Conservation (phyloP, 2,113 vertebrate genomes). For the Saimiri boliviensis region DNA sequence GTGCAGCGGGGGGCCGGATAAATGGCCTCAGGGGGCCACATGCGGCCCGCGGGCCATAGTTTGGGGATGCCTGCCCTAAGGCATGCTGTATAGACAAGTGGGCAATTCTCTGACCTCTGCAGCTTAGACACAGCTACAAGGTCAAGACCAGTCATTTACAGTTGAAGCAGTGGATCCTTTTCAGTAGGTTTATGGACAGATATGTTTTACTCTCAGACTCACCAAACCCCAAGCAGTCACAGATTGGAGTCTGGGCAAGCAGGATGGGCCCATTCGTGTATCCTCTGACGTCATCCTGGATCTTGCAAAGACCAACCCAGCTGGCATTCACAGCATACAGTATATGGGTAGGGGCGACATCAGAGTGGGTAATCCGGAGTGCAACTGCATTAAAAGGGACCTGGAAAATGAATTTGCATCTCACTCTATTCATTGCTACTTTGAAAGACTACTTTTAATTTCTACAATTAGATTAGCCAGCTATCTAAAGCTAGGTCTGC, state of each 20-base stretch:
- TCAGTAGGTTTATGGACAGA: not conserved
- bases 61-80: too few species aligned
- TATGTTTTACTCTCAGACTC: conserved; percentile 57
- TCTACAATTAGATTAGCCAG: not conserved
- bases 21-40: too few species aligned
- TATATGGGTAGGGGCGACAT: conserved; percentile 91
- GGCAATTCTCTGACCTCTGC: not conserved
- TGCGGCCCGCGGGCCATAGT: too few species aligned
- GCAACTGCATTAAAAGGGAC: conserved; percentile 91
- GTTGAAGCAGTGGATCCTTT: accelerated
- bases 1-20: too few species aligned
- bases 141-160: accelerated
- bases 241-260: conserved; percentile 91
- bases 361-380: conserved; percentile 89
- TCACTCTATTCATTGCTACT: accelerated
- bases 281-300: conserved; percentile 87
- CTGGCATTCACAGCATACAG: conserved; percentile 91
- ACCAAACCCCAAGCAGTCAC: conserved; percentile 95
- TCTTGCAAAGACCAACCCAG: conserved; percentile 93
- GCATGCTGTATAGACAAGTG: not conserved
- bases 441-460: not conserved
- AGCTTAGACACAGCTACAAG: not conserved
- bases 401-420: conserved; percentile 73
- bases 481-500: not conserved
- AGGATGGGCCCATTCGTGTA: conserved; percentile 86